These are phyloP conservation scores for Peucedramus taeniatus DNA, from an alignment of 2,113 vertebrate genomes.

Conservation along the genomic window DNA sequence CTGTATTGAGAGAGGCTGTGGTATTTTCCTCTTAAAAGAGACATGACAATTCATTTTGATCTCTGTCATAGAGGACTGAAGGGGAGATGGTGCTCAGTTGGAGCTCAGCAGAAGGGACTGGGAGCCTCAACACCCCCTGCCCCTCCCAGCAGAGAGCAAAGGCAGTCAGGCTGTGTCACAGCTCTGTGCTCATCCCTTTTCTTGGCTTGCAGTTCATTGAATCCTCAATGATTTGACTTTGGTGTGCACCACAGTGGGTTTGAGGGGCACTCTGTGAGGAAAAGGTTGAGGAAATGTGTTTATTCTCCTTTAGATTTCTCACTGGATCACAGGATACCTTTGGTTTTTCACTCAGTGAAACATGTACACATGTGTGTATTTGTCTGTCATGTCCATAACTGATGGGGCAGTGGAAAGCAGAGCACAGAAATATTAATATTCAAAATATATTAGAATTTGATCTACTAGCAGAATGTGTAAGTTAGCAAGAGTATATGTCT, in stretches of 20 bases:
- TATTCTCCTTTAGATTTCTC: background rate
- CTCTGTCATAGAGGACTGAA: background rate
- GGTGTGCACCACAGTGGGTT: background rate
- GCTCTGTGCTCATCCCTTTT: background rate
- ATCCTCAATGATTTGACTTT: background rate
- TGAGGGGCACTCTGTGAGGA: background rate
- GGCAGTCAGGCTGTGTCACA: background rate
- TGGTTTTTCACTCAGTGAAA: background rate
- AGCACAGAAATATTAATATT: background rate
- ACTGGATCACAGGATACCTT: background rate
- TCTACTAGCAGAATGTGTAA: background rate
- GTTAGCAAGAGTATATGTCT: background rate
- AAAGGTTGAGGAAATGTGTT: background rate
- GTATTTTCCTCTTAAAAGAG: background rate
- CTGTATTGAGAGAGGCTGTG: background rate
- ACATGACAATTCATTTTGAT: slow-evolving; percentile 16
- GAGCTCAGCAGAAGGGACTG: background rate
- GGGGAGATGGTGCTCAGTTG: background rate
- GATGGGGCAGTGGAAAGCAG: background rate
- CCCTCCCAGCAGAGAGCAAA: background rate
- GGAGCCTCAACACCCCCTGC: background rate
- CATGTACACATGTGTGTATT: rapidly evolving
- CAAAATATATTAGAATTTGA: background rate
- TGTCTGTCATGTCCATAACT: background rate
- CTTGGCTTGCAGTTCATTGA: rapidly evolving